A percentile compares a stretch with the other conserved stretches of the same genome.
Conservation (phyloP, 2,888 invertebrate species). For the Ornithoptera alexandrae region DNA sequence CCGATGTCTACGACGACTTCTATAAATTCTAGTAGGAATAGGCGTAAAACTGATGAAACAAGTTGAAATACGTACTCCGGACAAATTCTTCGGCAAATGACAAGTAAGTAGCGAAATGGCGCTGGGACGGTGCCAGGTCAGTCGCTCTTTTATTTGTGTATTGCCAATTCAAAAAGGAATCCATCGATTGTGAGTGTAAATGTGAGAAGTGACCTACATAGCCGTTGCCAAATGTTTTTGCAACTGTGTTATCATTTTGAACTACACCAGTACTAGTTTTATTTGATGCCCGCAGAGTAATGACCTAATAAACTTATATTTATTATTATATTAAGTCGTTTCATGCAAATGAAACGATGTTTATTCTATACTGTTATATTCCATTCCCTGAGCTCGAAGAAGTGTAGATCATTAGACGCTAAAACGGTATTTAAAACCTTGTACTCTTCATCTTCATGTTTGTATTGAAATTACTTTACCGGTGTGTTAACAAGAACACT, state of each 20-base stretch:
- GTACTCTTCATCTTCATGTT: too few relatives aligned
- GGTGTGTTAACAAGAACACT: too few relatives aligned
- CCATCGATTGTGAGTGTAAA: conserved; percentile 23
- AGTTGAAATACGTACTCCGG: conserved; percentile 4
- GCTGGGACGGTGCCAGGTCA: conserved; percentile 24
- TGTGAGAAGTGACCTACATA: conserved; percentile 27
- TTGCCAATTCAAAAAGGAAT: conserved; percentile 30
- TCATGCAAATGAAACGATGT: neutral
- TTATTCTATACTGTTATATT: too few relatives aligned
- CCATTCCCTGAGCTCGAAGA: too few relatives aligned
- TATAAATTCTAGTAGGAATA: too few relatives aligned
- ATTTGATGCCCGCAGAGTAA: neutral
- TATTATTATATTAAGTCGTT: neutral
- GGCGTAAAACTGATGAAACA: too few relatives aligned
- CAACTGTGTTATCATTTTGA: conserved; percentile 10
- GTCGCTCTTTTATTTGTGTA: conserved; percentile 24
- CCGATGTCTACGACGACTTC: too few relatives aligned
- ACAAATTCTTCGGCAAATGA: conserved; percentile 20
- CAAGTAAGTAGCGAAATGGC: conserved; percentile 18
- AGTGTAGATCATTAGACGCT: too few relatives aligned
- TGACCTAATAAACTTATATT: conserved; percentile 10
- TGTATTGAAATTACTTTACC: too few relatives aligned
- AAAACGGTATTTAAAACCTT: too few relatives aligned
- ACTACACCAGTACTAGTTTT: conserved; percentile 2
- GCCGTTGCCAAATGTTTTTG: conserved; percentile 25